Base-by-base conservation (phyloP, 2,888 invertebrate species). In the Epiblema foenella region DNA sequence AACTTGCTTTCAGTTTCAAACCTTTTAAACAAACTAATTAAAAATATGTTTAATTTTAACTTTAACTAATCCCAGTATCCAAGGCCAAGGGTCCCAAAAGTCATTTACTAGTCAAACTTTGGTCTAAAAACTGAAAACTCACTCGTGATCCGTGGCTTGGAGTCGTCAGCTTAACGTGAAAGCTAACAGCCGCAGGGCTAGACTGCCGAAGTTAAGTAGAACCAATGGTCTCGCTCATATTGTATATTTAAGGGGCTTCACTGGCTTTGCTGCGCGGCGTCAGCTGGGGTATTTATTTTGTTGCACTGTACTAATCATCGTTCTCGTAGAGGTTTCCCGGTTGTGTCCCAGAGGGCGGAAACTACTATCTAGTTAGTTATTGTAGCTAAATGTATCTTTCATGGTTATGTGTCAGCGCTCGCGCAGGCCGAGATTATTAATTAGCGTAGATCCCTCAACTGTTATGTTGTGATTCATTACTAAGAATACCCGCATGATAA, bases 211-310 rank as follows among this genome's bases (percentile, higher is more conserved):
- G 33, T 64, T 69, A 18, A 58, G 57, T 63, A 63, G 37, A 57
- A 64, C 57, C 58, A 64, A 29, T 52, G 63, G 37, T 46, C n/a
- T 24, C 51, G 29, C 29, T 37, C 39, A 49, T 11, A 20, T 1
- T 12, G 69, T 51, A 54, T 63, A 49, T 63, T 63, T 56, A 29
- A 33, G 54, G 17, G 54, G 46, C n/a, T 46, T 8, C 29, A 63
- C 62, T 56, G 63, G 20, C 17, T n/a, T 17, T 39, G 8, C 10
- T 8, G 4, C 42, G 24, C 10, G 57, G 8, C 12, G 4, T 69
- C 20, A n/a, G 37, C 15, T 69, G 1, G 3, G 15, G 10, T 24
- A 15, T 18, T 29, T 29, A 10, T n/a, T 17, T 51, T 18, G 9
- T 24, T 24, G 24, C 4, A 24, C 24, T 24, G 24, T 1, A 1